phyloP scores from a whole-genome alignment of 2,888 invertebrate species.

The Poecilus cupreus region DNA sequence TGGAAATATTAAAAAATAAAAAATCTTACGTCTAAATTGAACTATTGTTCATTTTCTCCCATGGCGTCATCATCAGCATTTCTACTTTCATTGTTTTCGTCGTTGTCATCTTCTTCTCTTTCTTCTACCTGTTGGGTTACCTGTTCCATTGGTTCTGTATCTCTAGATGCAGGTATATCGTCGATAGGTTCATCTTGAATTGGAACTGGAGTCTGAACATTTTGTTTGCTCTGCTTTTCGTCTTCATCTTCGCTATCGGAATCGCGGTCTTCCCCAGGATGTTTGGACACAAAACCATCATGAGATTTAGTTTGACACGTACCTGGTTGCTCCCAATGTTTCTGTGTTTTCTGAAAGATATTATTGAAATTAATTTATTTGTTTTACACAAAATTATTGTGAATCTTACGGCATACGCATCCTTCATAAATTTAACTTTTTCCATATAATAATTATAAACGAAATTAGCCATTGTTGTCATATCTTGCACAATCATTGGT shows the following conservation, averaged over 20 bases:
- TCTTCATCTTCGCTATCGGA: slow-evolving; percentile 79
- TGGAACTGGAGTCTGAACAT: slow-evolving; percentile 68
- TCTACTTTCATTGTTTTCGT: slow-evolving; percentile 53
- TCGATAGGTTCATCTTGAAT: slow-evolving; percentile 71
- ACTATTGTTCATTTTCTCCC: slow-evolving; percentile 57
- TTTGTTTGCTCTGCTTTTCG: slow-evolving; percentile 62
- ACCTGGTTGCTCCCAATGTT: slow-evolving; percentile 80
- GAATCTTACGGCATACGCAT: slow-evolving; percentile 71
- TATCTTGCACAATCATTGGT: slow-evolving; percentile 83
- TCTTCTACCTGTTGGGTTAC: slow-evolving; percentile 53
- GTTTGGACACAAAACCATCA: slow-evolving; percentile 77
- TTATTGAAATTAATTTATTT: slow-evolving; percentile 59
- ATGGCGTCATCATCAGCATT: slow-evolving; percentile 60
- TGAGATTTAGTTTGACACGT: slow-evolving; percentile 75
- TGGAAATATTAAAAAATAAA: neutral
- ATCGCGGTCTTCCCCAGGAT: slow-evolving; percentile 80
- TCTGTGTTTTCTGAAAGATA: slow-evolving; percentile 73
- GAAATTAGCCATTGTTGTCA: slow-evolving; percentile 96
- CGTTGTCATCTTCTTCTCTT: slow-evolving; percentile 30
- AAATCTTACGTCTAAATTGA: neutral
- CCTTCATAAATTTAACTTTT: slow-evolving; percentile 80
- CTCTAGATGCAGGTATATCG: slow-evolving; percentile 48
- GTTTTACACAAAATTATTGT: neutral
- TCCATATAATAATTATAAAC: slow-evolving; percentile 94
- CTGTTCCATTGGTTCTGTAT: slow-evolving; percentile 52